These are phyloP conservation scores for Ciconia boyciana DNA, from an alignment of 2,113 vertebrate genomes.

Conservation along the genomic window DNA sequence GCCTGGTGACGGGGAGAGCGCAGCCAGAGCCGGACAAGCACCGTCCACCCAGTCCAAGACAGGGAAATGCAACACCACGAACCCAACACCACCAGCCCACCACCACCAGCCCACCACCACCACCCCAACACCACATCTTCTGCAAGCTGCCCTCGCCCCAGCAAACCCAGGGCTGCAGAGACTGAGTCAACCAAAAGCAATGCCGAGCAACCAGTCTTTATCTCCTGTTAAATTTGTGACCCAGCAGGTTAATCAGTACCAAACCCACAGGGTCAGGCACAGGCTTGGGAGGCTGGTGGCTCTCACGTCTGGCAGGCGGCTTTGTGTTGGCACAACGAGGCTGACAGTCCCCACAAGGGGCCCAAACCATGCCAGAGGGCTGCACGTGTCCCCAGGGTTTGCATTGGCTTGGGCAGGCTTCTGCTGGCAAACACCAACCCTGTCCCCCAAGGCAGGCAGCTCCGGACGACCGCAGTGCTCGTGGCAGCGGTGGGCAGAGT, in stretches of 20 bases:
- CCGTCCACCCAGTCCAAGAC: not conserved
- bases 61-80: not conserved
- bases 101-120: fast-evolving
- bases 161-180: not conserved
- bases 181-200: not conserved
- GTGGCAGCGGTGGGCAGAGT: fast-evolving
- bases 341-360: fast-evolving
- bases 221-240: not conserved
- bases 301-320: not conserved
- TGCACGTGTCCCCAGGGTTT: fast-evolving
- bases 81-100: not conserved
- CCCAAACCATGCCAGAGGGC: not conserved
- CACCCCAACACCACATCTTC: not conserved
- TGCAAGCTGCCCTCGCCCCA: not conserved
- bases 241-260: not conserved
- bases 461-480: fast-evolving
- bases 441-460: not conserved
- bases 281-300: not conserved
- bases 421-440: not conserved
- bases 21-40: fast-evolving
- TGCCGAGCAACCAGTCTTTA: not conserved
- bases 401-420: not conserved
- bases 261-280: not conserved
- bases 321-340: fast-evolving
- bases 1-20: fast-evolving